Evolutionary conservation across 2,888 invertebrate genomes (phyloP), one percentile per base, ranked within the genome.

Genomic region (Tuta absoluta): DNA sequence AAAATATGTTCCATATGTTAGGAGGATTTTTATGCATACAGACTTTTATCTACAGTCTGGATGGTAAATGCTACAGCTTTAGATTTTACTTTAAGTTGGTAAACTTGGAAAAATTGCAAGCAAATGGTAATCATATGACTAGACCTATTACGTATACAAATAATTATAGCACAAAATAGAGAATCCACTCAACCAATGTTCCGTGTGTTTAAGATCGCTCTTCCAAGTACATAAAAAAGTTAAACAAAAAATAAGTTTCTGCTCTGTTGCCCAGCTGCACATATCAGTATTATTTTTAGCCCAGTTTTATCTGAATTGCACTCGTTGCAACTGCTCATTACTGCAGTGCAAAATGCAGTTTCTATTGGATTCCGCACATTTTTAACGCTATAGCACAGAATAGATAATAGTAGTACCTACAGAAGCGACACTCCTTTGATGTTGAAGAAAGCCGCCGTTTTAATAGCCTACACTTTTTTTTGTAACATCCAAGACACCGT

Each of bases 281-380:
- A 56, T 56, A 33, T 56, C 56, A 33, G n/a, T 8, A 17, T 33
- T 56, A 56, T 56, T 56, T 56, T 56, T 56, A 56, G 33, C 56
- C 56, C 56, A 56, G 28, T 56, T 56, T 56, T 56, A 56, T 56
- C 56, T 56, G 33, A 14, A 33, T 56, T 56, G 56, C 56, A 56
- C 56, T 56, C 33, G 33, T 56, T 56, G 28, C 56, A 56, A 33
- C 56, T 28, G 56, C 56, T 33, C 56, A 56, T 56, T 56, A 24
- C 0, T 10, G 56, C 56, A 56, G 17, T 24, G 56, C 56, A 56
- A 56, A 56, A 33, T 56, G 56, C 33, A 33, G 28, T 56, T 56
- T 56, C 56, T 56, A 33, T 56, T 33, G 33, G 17, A 56, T 56
- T 56, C 56, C 33, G 28, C n/a, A 10, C 14, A 56, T 56, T 33